Percentiles rank a stretch among this genome's conserved stretches.
These are phyloP conservation scores for Myxocyprinus asiaticus DNA, from an alignment of 2,113 vertebrate species.

Conservation along the genomic window DNA sequence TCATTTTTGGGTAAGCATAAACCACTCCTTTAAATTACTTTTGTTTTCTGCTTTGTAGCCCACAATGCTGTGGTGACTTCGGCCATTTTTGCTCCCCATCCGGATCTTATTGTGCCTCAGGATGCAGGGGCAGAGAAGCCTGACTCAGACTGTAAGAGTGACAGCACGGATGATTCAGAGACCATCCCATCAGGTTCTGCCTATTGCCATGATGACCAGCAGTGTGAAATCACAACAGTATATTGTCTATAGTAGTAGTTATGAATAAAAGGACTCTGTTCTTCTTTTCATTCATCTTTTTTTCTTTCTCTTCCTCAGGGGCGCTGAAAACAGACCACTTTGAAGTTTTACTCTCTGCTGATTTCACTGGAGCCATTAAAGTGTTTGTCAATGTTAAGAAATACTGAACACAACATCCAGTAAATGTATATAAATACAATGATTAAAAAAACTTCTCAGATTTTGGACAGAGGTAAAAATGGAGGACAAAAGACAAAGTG, in stretches of 20 bases:
- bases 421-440: neutral
- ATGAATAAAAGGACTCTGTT: neutral
- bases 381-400: slow-evolving; percentile 98
- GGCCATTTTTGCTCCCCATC: slow-evolving; percentile 94
- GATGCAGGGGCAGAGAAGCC: slow-evolving; percentile 84
- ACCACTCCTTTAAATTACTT: neutral
- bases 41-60: slow-evolving; percentile 69
- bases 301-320: slow-evolving; percentile 70
- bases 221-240: neutral
- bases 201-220: neutral
- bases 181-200: slow-evolving; percentile 85
- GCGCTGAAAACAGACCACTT: slow-evolving; percentile 91
- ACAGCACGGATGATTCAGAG: slow-evolving; percentile 80
- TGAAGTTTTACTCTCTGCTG: slow-evolving; percentile 95
- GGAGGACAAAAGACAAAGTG: neutral
- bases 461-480: slow-evolving; percentile 36
- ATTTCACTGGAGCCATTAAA: slow-evolving; percentile 99
- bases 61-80: slow-evolving; percentile 99
- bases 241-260: too few species aligned
- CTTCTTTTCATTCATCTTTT: slow-evolving; percentile 29
- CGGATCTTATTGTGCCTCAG: slow-evolving; percentile 86
- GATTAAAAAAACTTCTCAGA: slow-evolving; percentile 6
- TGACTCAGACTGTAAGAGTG: slow-evolving; percentile 80
- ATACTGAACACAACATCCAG: slow-evolving; percentile 56
- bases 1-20: neutral